Evolutionary conservation across 2,797 vertebrate species (phyloP).

Genomic region (Acomys russatus): DNA sequence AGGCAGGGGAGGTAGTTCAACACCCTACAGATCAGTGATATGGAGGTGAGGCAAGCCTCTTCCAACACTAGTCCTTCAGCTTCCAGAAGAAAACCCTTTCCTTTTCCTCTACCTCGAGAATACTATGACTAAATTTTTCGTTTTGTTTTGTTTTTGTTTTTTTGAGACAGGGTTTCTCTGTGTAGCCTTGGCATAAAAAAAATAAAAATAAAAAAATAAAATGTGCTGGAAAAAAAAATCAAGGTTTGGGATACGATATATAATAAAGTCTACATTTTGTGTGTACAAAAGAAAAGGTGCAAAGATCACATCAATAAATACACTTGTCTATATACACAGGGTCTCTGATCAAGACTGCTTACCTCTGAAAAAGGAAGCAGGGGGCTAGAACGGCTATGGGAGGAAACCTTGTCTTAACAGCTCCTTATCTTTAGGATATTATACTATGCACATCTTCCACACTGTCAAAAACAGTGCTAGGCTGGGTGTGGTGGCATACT

Average conservation of each 20-base stretch:
- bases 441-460: too few species aligned
- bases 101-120: background rate
- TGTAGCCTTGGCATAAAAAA: too few species aligned
- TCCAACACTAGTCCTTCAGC: background rate
- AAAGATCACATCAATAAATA: background rate
- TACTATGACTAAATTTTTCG: background rate
- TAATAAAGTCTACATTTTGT: constrained; percentile 21
- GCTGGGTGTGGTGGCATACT: background rate
- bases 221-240: too few species aligned
- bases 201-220: too few species aligned
- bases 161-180: too few species aligned
- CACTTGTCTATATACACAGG: background rate
- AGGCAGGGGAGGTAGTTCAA: too few species aligned
- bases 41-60: too few species aligned
- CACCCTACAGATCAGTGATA: background rate
- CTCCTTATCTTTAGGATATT: background rate
- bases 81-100: background rate
- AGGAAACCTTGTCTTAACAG: accelerated
- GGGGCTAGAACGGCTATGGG: background rate
- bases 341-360: background rate
- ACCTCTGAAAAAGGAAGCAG: background rate
- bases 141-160: too few species aligned
- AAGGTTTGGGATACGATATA: background rate
- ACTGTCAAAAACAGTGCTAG: constrained; percentile 3
- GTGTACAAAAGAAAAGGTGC: background rate